Percentiles rank a stretch among this genome's conserved stretches.
These are phyloP conservation scores for Siphonodentalium dalli DNA, from an alignment of 2,888 invertebrate genomes.

Conservation along the genomic window DNA sequence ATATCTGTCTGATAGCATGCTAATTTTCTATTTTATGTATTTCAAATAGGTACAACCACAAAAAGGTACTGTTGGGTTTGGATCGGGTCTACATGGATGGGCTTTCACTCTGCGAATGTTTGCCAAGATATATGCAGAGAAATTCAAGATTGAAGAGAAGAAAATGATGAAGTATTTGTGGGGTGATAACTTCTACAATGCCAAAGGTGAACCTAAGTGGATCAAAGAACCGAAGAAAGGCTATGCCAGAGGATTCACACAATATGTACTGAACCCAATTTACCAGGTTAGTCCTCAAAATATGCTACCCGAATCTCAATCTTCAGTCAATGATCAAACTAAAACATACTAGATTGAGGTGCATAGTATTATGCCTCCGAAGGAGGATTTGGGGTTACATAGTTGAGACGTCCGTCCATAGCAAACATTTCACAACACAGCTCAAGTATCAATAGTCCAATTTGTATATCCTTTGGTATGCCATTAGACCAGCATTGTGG, in stretches of 20 bases:
- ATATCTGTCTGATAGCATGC: no score
- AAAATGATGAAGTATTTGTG: constrained; percentile 94
- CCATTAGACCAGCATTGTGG: no score
- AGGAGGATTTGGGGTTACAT: no score
- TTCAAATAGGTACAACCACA: constrained; percentile 95
- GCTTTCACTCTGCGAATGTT: constrained; percentile 99
- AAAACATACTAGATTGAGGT: no score
- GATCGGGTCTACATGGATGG: constrained; percentile 99
- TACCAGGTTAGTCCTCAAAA: constrained; percentile 82
- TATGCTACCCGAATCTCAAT: no score
- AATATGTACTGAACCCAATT: constrained; percentile 98
- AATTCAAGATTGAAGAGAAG: constrained; percentile 87
- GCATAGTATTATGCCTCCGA: no score
- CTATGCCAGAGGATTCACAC: constrained; percentile 86
- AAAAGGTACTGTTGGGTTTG: constrained; percentile 99
- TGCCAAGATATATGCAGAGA: constrained; percentile 97
- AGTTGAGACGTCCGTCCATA: no score
- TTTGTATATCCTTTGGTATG: no score
- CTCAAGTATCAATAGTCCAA: no score
- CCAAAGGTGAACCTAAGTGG: constrained; percentile 99
- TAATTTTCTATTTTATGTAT: no score
- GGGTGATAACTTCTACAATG: constrained; percentile 99
- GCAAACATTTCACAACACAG: no score
- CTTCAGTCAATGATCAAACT: no score
- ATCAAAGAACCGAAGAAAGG: constrained; percentile 61